These are phyloP conservation scores for Meandrusa payeni DNA, from an alignment of 2,888 invertebrate genomes.

Conservation along the genomic window DNA sequence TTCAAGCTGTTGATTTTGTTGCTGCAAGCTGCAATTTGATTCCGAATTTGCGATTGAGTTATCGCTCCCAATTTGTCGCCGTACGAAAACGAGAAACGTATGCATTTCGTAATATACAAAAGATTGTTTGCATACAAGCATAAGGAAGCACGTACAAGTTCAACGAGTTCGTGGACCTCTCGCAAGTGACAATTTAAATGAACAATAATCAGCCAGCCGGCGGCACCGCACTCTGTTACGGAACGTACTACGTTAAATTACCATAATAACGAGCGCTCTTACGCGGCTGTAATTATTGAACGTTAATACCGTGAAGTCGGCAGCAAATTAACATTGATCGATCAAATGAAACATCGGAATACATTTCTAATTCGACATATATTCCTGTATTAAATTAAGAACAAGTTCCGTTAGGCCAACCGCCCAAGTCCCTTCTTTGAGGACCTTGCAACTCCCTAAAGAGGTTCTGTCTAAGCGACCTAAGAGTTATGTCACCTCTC, in stretches of 20 bases:
- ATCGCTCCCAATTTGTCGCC: too few relatives aligned
- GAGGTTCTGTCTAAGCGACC: too few relatives aligned
- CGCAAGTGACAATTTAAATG: conserved; percentile 1
- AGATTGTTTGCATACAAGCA: too few relatives aligned
- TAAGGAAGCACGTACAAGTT: too few relatives aligned
- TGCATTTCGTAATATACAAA: too few relatives aligned
- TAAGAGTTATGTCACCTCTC: too few relatives aligned
- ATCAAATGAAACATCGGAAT: neutral
- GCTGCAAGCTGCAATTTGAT: too few relatives aligned
- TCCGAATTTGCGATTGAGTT: too few relatives aligned
- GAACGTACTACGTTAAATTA: conserved; percentile 4
- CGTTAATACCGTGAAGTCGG: neutral
- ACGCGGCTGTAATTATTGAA: conserved; percentile 5
- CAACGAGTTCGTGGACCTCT: neutral
- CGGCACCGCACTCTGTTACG: neutral
- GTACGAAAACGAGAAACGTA: too few relatives aligned
- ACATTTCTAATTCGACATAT: neutral
- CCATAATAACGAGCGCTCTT: neutral
- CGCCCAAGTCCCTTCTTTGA: too few relatives aligned
- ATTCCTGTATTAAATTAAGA: neutral
- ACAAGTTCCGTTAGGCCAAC: neutral
- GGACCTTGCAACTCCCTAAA: too few relatives aligned
- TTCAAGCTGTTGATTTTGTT: too few relatives aligned
- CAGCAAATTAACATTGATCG: conserved; percentile 1
- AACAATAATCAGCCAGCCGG: conserved; percentile 2